A percentile compares a stretch with the other conserved stretches of the same genome.
Evolutionary conservation across 2,888 invertebrate species (phyloP).

Genomic region (Cenopis cana): DNA sequence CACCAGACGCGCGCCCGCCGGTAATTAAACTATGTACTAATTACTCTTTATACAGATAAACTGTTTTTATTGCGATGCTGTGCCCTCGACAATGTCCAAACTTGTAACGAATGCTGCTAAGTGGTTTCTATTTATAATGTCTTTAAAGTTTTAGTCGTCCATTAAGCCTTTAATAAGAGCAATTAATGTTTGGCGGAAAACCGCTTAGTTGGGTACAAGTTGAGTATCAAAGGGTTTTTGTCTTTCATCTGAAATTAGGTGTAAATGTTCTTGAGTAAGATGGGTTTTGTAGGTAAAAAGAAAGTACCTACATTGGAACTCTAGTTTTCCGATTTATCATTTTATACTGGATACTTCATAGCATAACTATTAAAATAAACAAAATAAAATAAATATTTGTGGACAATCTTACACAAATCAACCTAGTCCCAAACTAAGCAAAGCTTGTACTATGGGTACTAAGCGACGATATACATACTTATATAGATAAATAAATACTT

Average conservation of each 20-base stretch:
- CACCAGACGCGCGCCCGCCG: constrained; percentile 59
- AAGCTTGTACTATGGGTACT: too few relatives aligned
- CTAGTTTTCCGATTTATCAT: too few relatives aligned
- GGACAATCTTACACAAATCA: too few relatives aligned
- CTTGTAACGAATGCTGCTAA: constrained; percentile 21
- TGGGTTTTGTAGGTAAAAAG: not conserved
- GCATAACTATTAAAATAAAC: too few relatives aligned
- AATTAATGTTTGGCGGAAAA: constrained; percentile 29
- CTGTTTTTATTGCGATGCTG: constrained; percentile 66
- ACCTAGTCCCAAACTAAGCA: too few relatives aligned
- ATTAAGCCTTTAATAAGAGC: constrained; percentile 22
- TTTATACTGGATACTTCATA: too few relatives aligned
- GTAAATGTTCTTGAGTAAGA: not conserved
- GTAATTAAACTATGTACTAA: constrained; percentile 81
- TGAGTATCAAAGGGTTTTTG: not conserved
- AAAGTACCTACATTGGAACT: not conserved
- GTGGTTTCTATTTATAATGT: constrained; percentile 41
- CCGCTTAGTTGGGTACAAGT: constrained; percentile 1
- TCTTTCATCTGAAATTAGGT: constrained; percentile 14
- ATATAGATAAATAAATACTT: too few relatives aligned
- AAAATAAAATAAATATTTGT: too few relatives aligned
- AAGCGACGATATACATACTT: too few relatives aligned
- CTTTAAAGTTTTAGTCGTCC: constrained; percentile 31
- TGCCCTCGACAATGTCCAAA: constrained; percentile 33
- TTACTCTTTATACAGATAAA: constrained; percentile 72